Evolutionary conservation across 2,797 vertebrate species (phyloP).

Genomic region (Sebastolobus alascanus): DNA sequence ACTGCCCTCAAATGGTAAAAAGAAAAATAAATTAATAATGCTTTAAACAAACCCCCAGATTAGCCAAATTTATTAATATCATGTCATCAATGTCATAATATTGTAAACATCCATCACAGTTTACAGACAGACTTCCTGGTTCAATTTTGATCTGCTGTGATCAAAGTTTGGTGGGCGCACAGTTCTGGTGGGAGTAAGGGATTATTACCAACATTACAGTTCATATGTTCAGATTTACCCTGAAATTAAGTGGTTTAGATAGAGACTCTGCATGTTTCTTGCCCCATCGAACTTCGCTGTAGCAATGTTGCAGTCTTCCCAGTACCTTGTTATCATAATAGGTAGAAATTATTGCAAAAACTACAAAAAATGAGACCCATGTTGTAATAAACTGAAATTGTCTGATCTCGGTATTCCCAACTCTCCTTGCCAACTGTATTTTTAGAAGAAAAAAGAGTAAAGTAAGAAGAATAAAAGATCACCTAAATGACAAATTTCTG

Average conservation of each 20-base stretch:
- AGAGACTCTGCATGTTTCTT: neutral
- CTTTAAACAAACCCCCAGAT: neutral
- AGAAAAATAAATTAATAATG: neutral
- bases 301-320: neutral
- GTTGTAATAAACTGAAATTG: neutral
- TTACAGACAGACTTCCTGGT: neutral
- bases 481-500: neutral
- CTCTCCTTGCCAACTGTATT: neutral
- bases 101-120: neutral
- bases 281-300: neutral
- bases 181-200: neutral
- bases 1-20: neutral
- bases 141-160: neutral
- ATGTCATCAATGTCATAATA: too few species aligned
- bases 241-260: neutral
- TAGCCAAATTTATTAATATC: neutral
- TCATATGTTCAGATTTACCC: neutral
- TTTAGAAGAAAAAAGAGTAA: neutral
- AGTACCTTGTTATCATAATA: neutral
- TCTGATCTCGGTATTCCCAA: neutral
- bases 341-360: neutral
- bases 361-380: neutral
- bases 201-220: neutral
- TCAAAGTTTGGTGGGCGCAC: too few species aligned
- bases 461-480: neutral